Percentiles rank a stretch among this genome's conserved stretches.
Evolutionary conservation across 2,888 invertebrate species (phyloP).

Genomic region (Xanthorhoe spadicearia): DNA sequence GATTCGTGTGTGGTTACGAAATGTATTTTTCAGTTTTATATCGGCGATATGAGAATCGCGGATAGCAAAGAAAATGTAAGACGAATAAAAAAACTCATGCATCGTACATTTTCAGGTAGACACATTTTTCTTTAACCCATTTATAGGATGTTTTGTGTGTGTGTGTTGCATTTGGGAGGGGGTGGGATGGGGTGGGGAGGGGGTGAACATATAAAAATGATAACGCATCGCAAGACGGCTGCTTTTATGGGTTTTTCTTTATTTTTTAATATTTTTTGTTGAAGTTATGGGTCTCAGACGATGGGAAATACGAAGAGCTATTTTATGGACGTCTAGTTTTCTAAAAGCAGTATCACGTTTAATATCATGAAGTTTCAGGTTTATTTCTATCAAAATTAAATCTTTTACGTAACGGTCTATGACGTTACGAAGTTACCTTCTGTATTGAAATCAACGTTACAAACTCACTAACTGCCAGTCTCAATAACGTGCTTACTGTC

Average conservation of each 20-base stretch:
- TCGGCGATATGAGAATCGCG: constrained; percentile 84
- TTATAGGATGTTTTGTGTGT: constrained; percentile 75
- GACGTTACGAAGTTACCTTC: not conserved
- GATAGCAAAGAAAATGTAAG: constrained; percentile 83
- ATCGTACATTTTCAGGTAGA: constrained; percentile 85
- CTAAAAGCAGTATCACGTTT: constrained; percentile 26
- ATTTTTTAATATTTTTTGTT: constrained; percentile 82
- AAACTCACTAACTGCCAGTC: no score
- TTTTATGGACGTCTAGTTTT: constrained; percentile 41
- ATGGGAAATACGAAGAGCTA: constrained; percentile 36
- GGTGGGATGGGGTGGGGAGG: constrained; percentile 64
- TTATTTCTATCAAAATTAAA: not conserved
- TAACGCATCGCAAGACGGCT: constrained; percentile 85
- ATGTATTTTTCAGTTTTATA: constrained; percentile 85
- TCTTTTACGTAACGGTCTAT: not conserved
- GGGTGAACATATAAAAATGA: constrained; percentile 83
- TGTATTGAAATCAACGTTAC: not conserved
- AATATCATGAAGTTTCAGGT: constrained; percentile 6
- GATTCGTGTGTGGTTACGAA: constrained; percentile 57
- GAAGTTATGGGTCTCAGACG: constrained; percentile 53
- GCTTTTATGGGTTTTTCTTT: constrained; percentile 84
- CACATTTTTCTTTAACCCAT: constrained; percentile 85
- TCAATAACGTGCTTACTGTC: no score
- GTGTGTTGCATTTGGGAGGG: constrained; percentile 65
- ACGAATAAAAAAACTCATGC: constrained; percentile 81